Conservation (phyloP, 2,888 invertebrate genomes). For the Drosophila nr. perissopoda region DNA sequence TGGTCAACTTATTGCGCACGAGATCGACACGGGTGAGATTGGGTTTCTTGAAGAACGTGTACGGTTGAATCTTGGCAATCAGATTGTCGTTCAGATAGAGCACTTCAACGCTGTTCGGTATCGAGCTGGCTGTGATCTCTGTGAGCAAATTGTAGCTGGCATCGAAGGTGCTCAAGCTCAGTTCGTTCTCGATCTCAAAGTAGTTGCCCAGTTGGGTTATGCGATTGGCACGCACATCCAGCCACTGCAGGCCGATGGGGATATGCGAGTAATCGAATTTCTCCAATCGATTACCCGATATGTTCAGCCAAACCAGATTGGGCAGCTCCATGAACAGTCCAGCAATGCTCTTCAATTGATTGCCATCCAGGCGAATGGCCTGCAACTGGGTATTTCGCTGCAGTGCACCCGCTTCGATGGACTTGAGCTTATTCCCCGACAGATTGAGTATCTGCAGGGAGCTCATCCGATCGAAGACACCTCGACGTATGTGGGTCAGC, state of each 20-base stretch:
- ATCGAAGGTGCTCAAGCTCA: conserved; percentile 93
- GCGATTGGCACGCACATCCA: conserved; percentile 95
- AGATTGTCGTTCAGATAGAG: conserved; percentile 95
- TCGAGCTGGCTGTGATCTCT: conserved; percentile 90
- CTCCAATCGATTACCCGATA: conserved; percentile 95
- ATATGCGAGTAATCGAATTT: conserved; percentile 95
- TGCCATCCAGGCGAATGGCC: conserved; percentile 95
- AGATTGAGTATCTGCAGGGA: conserved; percentile 94
- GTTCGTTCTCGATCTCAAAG: conserved; percentile 89
- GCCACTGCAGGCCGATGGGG: conserved; percentile 93
- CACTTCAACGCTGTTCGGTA: conserved; percentile 93
- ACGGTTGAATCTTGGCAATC: conserved; percentile 93
- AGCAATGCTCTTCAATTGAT: conserved; percentile 92
- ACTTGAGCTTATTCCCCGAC: conserved; percentile 92
- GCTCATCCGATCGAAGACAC: conserved; percentile 91
- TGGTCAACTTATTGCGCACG: conserved; percentile 95
- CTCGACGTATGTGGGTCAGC: conserved; percentile 91
- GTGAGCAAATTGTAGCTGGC: conserved; percentile 94
- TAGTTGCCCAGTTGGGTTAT: conserved; percentile 93
- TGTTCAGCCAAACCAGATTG: conserved; percentile 94
- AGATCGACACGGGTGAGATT: conserved; percentile 96
- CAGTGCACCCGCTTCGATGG: conserved; percentile 92
- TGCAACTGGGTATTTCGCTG: conserved; percentile 91
- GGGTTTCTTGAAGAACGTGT: conserved; percentile 95
- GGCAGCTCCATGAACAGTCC: conserved; percentile 93